Evolutionary conservation across 2,888 invertebrate genomes (phyloP), one percentile per base, ranked within the genome.

Genomic region (Caenorhabditis uteleia): DNA sequence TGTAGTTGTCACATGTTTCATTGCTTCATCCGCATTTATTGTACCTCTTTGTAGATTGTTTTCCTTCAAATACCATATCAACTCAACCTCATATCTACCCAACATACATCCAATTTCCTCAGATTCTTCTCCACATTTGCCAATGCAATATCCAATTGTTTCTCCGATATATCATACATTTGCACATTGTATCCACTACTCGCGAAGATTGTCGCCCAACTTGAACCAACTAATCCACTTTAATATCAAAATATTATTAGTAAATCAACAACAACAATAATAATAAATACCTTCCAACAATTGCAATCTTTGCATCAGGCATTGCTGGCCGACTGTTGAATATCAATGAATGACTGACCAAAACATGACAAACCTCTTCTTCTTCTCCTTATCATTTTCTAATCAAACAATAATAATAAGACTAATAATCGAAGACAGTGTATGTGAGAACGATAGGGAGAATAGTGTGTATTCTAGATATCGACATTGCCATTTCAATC

Each of bases 151-250:
- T 47, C 40, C 18, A 73, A 20, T 14, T 62, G 62, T 5, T 33
- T 29, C 25, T 56, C 53, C n/a, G 51, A 56, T 10, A 56, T 67
- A 68, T 97, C 97, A 84, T 89, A 95, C 45, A 97, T 87, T 14
- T 88, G 87, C 26, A 95, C 95, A 83, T 90, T 88, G 84, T 94
- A 95, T 10, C 94, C 95, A 5, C 90, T 91, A 8, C 91, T 89
- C 0, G 93, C 93, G 85, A 94, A 97, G 31, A 95, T 87, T 93
- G 95, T 95, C 0, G 95, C 91, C 93, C 94, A 97, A 78, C 94
- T 94, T 54, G 92, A 89, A 2, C 95, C 97, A 78, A 97, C 95
- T 49, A 95, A 86, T 2, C 97, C 97, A 84, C 95, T 95, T 71
- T 26, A 61, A 53, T 29, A 12, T 10, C 8, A 4, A 8, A 26